Base-by-base conservation (phyloP, 2,888 invertebrate genomes). In the Sarcophaga subvicina region DNA sequence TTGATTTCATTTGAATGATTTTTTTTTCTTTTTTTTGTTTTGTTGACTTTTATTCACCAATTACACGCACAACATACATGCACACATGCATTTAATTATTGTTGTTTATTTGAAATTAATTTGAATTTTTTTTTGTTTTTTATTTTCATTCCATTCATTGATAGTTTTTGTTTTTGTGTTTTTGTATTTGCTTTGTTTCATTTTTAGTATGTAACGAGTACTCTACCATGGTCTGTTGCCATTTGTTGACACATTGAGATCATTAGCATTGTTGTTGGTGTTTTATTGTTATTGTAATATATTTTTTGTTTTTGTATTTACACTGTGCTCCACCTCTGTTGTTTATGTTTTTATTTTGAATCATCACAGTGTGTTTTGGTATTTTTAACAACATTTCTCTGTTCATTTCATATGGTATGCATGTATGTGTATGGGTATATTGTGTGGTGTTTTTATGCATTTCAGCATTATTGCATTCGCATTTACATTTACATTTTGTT, bases 221-320 rank as follows among this genome's bases (percentile, higher is more conserved):
- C 54, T 82, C 69, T 54, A 78, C 80, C 67, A 75, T 76, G 76
- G 70, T 80, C 17, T 54, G 47, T 70, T 88, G 77, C 80, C 80
- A 85, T 67, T 80, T 60, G 83, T 80, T 88, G 85, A 85, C 85
- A 85, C 80, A 80, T 87, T 87, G 78, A 81, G 81, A 79, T 84
- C 87, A 81, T 87, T 84, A 79, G 69, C 72, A 78, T 78, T 77
- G 75, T 72, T 88, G 70, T 72, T 54, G 73, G 66, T 64, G 25
- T 37, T 64, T 77, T 73, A 25, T n/a, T 10, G 27, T 81, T 25
- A 49, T 20, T 49, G 17, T 54, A 27, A 60, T 63, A n/a, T 54
- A 2, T 76, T n/a, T 45, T 17, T 54, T 54, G 0, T 22, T 71
- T 59, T 54, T 54, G 4, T 54, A 14, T 54, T 54, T 54, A 17